Evolutionary conservation across 2,113 vertebrate species (phyloP), one percentile per base, ranked within the genome.

Genomic region (Puntigrus tetrazona): DNA sequence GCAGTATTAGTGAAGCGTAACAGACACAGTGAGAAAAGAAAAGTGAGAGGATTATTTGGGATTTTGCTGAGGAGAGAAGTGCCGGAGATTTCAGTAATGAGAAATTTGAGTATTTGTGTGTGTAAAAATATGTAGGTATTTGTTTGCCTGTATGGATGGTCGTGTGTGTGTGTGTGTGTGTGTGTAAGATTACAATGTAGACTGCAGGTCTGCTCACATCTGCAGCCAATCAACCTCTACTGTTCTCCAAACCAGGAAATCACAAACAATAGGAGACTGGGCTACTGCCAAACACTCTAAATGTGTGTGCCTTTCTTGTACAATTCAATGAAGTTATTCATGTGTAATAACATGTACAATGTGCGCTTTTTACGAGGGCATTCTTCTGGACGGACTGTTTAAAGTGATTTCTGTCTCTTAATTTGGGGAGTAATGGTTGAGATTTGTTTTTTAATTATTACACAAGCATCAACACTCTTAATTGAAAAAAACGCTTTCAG

Each of bases 91-190:
- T 79, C 69, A 78, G 52, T 87, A n/a, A 85, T 82, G 63, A 78
- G 38, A 75, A 84, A n/a, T n/a, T 18, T 73, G 41, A 76, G 31
- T 65, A n/a, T 81, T 25, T 82, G 4, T 70, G 50, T 82, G 67
- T 75, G 38, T 16, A 5, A 59, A n/a, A 78, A 9, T 34, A 34
- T 59, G 52, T 14, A 57, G n/a, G 69, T 22, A 27, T 61, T 9
- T 59, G n/a, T n/a, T n/a, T n/a, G n/a, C n/a, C n/a, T n/a, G n/a
- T n/a, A n/a, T n/a, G n/a, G n/a, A n/a, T n/a, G n/a, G n/a, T n/a
- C n/a, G n/a, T 61, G 81, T 85, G 43, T 86, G n/a, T 73, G 81
- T 86, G 75, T 83, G 85, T 86, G 81, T 86, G 86, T 78, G 69
- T 81, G 86, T 84, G 45, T 84, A n/a, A 81, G 65, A 47, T 84